phyloP scores from a whole-genome alignment of 2,797 vertebrate genomes.

The Myoxocephalus aenaeus region DNA sequence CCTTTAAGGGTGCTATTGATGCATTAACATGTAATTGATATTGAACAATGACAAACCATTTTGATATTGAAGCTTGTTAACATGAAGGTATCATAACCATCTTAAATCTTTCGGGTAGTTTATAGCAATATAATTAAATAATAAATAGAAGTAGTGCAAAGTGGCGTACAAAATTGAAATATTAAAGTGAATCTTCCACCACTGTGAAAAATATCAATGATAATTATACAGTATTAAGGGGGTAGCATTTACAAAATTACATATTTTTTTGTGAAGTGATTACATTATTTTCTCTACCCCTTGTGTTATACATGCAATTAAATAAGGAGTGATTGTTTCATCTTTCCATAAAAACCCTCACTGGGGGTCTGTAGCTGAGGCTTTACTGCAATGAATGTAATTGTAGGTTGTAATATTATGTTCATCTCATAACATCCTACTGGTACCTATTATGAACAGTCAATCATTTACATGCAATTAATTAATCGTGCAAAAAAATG shows the following conservation, averaged over 20 bases:
- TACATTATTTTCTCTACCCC: background rate
- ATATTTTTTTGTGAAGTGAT: background rate
- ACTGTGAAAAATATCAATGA: background rate
- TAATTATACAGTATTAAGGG: background rate
- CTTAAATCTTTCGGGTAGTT: background rate
- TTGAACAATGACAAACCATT: background rate
- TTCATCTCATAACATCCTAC: slow-evolving; percentile 37
- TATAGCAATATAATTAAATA: background rate
- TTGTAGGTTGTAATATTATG: slow-evolving; percentile 25
- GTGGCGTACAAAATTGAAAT: background rate
- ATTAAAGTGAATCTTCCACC: background rate
- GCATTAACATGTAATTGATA: background rate
- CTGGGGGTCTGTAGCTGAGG: background rate
- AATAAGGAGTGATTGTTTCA: slow-evolving; percentile 2
- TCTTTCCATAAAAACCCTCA: background rate
- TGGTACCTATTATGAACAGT: slow-evolving; percentile 22
- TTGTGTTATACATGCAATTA: too few relatives aligned
- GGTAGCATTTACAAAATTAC: too few relatives aligned
- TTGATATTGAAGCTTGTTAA: background rate
- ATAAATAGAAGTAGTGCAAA: background rate
- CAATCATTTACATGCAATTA: slow-evolving; percentile 45
- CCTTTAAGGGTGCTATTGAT: too few relatives aligned
- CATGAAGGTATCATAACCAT: background rate
- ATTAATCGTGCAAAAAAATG: slow-evolving; percentile 59
- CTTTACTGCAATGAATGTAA: slow-evolving; percentile 43